Evolutionary conservation across 1,140 invertebrate genomes (phyloP), one percentile per base, ranked within the genome.

Genomic region (Papilio glaucus): DNA sequence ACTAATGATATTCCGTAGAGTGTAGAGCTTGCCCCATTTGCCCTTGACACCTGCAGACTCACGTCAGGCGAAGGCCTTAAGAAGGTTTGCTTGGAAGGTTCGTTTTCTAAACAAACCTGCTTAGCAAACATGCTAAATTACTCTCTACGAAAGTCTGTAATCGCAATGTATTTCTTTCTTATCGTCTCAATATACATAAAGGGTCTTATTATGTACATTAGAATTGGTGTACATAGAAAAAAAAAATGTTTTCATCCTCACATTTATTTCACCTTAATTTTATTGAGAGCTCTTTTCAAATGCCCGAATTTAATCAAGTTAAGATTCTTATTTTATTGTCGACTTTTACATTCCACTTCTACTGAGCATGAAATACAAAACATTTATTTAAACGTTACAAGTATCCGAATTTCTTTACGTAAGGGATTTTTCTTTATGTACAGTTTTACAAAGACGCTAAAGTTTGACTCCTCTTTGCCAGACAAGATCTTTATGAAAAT

Each of bases 281-380:
- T 37, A 65, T 65, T 65, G 37, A 65, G 9, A 65, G 62, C 62
- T 41, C 62, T 65, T 65, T 65, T 65, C 37, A 39, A 39, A 39
- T 65, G 29, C 4, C 33, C 12, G 62, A 21, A 41, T 65, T 65
- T 65, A 65, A 65, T 65, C 62, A 65, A 41, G 62, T 65, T 65
- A 65, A 65, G 62, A 65, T 65, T 65, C 33, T 38, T 65, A 39
- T 62, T 65, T 65, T 65, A 65, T 65, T 3, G 37, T 24, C 62
- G 62, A 38, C 15, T 37, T 39, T 65, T 65, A 65, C 62, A 37
- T 21, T 65, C 15, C 29, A 39, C 62, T 39, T 38, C 15, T 21
- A 65, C 62, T 65, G 15, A 65, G 62, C 29, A 62, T 37, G 26
- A 62, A 65, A 53, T 18, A 38, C 33, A 63, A 63, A 63, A 15